Conservation (phyloP, 1,140 invertebrate species). For the Drosophila parabipectinata region DNA sequence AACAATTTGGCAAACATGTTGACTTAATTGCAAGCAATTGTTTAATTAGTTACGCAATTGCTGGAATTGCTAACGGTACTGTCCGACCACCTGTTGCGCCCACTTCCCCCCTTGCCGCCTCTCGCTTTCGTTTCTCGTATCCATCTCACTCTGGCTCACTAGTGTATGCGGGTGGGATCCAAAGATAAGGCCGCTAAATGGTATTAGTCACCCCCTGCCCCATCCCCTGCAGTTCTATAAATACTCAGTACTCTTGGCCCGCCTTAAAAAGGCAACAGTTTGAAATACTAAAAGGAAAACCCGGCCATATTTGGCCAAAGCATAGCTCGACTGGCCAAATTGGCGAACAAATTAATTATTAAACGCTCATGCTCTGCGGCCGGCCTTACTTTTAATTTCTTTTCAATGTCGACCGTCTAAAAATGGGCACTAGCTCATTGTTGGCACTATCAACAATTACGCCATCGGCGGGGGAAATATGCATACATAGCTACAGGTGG, state of each 20-base stretch:
- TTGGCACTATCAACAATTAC: conserved; percentile 75
- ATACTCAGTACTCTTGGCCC: conserved; percentile 9
- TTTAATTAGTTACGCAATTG: conserved; percentile 80
- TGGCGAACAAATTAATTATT: conserved; percentile 60
- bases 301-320: conserved; percentile 58
- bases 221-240: conserved; percentile 1
- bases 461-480: conserved; percentile 54
- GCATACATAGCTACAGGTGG: conserved; percentile 35
- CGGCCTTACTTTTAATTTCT: conserved; percentile 80
- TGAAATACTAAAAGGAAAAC: conserved; percentile 50
- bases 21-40: conserved; percentile 70
- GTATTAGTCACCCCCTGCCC: conserved; percentile 10
- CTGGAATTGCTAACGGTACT: conserved; percentile 61
- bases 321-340: conserved; percentile 52
- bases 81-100: conserved; percentile 63
- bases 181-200: conserved; percentile 30
- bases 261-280: conserved; percentile 52
- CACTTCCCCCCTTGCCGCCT: not conserved
- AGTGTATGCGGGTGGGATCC: conserved; percentile 13
- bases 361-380: conserved; percentile 45
- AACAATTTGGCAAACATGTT: conserved; percentile 61
- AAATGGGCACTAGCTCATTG: conserved; percentile 68
- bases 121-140: too few relatives aligned
- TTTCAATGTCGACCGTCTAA: conserved; percentile 75
- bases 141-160: conserved; percentile 1